These are phyloP conservation scores for Neoarius graeffei DNA, from an alignment of 2,113 vertebrate genomes.

Conservation along the genomic window DNA sequence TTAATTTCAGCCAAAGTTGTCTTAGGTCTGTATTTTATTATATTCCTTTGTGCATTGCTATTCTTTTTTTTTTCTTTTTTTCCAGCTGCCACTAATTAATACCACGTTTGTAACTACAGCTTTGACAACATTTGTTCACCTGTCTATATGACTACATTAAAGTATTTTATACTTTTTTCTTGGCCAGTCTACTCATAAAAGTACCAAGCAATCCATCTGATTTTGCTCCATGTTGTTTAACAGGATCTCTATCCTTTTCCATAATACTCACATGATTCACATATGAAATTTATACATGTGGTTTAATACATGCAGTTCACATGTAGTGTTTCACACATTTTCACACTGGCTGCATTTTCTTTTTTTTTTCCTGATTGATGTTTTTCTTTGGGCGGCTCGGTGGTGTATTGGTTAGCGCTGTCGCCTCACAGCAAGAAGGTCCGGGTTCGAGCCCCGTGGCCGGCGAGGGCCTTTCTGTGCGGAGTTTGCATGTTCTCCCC, in stretches of 20 bases:
- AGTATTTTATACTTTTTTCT: background rate
- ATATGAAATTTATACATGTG: background rate
- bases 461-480: too few relatives aligned
- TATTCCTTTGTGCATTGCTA: background rate
- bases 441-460: too few relatives aligned
- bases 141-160: background rate
- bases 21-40: background rate
- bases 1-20: constrained; percentile 22
- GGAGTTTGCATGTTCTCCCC: too few relatives aligned
- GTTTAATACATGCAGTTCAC: background rate
- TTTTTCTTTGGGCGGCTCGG: too few relatives aligned
- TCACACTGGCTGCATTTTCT: too few relatives aligned
- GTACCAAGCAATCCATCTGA: background rate
- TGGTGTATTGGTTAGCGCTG: too few relatives aligned
- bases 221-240: background rate
- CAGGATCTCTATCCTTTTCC: background rate
- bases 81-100: background rate
- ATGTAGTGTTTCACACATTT: background rate
- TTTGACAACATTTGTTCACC: too few relatives aligned
- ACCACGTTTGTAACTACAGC: background rate
- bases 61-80: background rate
- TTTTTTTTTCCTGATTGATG: background rate
- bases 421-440: too few relatives aligned
- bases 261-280: background rate
- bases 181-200: background rate